Conservation (phyloP, 1,140 invertebrate genomes). For the Rhyacophila brunnea region DNA sequence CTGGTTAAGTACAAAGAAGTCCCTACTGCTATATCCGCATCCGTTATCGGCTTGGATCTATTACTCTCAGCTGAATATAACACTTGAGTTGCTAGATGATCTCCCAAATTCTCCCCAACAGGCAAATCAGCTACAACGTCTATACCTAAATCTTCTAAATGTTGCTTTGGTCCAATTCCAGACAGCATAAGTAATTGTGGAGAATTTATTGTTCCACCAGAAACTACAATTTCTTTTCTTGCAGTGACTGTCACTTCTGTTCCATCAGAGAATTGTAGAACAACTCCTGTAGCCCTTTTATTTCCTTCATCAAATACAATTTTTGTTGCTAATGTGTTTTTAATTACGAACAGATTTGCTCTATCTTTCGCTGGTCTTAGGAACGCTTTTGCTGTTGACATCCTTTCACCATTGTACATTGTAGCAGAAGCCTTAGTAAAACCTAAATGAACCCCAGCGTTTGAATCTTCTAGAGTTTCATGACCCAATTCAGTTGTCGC, state of each 20-base stretch:
- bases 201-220: slow-evolving; percentile 76
- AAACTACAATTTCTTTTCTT: slow-evolving; percentile 74
- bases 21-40: neutral
- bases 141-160: slow-evolving; percentile 70
- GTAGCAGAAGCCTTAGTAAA: slow-evolving; percentile 43
- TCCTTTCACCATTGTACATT: slow-evolving; percentile 51
- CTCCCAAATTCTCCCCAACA: slow-evolving; percentile 66
- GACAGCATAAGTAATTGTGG: slow-evolving; percentile 86
- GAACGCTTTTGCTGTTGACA: slow-evolving; percentile 53
- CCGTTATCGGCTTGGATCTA: neutral
- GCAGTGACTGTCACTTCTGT: slow-evolving; percentile 67
- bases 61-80: slow-evolving; percentile 4
- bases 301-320: slow-evolving; percentile 70
- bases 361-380: slow-evolving; percentile 53
- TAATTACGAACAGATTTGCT: slow-evolving; percentile 68
- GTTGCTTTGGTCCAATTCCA: slow-evolving; percentile 77
- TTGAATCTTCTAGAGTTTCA: slow-evolving; percentile 55
- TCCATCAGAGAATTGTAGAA: slow-evolving; percentile 64
- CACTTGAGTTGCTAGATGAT: slow-evolving; percentile 49
- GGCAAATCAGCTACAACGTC: slow-evolving; percentile 71
- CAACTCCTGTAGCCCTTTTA: slow-evolving; percentile 71
- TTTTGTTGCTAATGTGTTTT: slow-evolving; percentile 73
- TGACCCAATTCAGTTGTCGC: slow-evolving; percentile 72
- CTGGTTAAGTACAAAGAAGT: neutral
- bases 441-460: slow-evolving; percentile 50